A percentile compares a stretch with the other conserved stretches of the same genome.
These are phyloP conservation scores for Heliconius charithonia DNA, from an alignment of 2,888 invertebrate genomes.

Conservation along the genomic window DNA sequence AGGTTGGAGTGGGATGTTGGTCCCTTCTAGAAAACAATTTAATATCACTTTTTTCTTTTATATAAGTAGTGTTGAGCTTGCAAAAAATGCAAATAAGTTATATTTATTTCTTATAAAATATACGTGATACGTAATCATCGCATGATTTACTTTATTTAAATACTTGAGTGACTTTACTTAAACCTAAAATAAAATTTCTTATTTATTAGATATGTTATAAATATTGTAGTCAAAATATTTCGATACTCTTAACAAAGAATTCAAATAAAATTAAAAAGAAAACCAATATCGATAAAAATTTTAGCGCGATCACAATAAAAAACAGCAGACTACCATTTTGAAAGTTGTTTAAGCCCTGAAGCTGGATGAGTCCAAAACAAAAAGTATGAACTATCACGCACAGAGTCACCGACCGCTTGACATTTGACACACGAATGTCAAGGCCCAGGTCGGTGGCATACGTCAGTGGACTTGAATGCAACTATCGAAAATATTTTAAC, in stretches of 20 bases:
- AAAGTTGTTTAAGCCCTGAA: slow-evolving; percentile 49
- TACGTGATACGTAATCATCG: too few species aligned
- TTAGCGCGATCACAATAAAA: slow-evolving; percentile 29
- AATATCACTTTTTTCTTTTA: too few species aligned
- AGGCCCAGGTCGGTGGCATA: slow-evolving; percentile 62
- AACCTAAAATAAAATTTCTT: too few species aligned
- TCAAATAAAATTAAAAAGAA: neutral
- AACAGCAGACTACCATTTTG: slow-evolving; percentile 43
- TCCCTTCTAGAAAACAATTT: too few species aligned
- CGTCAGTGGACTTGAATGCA: slow-evolving; percentile 42
- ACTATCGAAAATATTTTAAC: slow-evolving; percentile 28
- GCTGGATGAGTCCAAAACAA: slow-evolving; percentile 49
- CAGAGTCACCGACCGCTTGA: slow-evolving; percentile 72
- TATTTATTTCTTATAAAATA: too few species aligned
- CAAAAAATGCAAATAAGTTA: too few species aligned
- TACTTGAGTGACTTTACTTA: neutral
- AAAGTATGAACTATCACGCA: slow-evolving; percentile 66
- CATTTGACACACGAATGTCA: slow-evolving; percentile 83
- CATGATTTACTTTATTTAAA: too few species aligned
- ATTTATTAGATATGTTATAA: too few species aligned
- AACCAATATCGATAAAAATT: neutral
- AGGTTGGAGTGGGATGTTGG: too few species aligned
- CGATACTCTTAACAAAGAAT: neutral
- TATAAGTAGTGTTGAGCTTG: too few species aligned
- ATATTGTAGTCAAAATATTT: neutral